Percentiles rank a stretch among this genome's conserved stretches.
Evolutionary conservation across 1,140 invertebrate species (phyloP).

Genomic region (Megathymus violae): DNA sequence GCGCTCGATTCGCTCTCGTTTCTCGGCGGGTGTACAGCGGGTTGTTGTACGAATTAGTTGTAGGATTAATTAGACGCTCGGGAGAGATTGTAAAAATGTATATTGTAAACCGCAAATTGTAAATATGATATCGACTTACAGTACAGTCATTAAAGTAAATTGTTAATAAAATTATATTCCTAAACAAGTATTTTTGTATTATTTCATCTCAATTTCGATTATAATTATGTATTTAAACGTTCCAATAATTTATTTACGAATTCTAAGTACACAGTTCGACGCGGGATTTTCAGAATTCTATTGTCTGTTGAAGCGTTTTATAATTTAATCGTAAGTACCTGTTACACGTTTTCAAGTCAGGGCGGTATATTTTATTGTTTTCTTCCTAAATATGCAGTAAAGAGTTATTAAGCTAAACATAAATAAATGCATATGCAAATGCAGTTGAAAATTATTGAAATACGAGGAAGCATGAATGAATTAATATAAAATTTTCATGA

Average conservation of each 20-base stretch:
- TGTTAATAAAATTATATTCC: conserved; percentile 84
- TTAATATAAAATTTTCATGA: too few species aligned
- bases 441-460: too few species aligned
- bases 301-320: too few species aligned
- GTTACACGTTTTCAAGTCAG: too few species aligned
- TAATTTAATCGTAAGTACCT: too few species aligned
- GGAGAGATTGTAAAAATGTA: conserved; percentile 32
- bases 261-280: too few species aligned
- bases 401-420: too few species aligned
- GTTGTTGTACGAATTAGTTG: conserved; percentile 19
- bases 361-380: too few species aligned
- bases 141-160: conserved; percentile 81
- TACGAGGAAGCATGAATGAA: too few species aligned
- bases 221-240: not conserved
- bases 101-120: conserved; percentile 58
- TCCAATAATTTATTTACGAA: conserved; percentile 4
- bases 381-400: too few species aligned
- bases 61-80: conserved; percentile 27
- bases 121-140: conserved; percentile 79
- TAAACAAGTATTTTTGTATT: conserved; percentile 71
- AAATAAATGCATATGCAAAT: too few species aligned
- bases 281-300: too few species aligned
- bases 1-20: conserved; percentile 15
- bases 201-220: conserved; percentile 43
- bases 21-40: not conserved